Conservation (phyloP, 2,797 vertebrate species). For the Cuniculus paca region DNA sequence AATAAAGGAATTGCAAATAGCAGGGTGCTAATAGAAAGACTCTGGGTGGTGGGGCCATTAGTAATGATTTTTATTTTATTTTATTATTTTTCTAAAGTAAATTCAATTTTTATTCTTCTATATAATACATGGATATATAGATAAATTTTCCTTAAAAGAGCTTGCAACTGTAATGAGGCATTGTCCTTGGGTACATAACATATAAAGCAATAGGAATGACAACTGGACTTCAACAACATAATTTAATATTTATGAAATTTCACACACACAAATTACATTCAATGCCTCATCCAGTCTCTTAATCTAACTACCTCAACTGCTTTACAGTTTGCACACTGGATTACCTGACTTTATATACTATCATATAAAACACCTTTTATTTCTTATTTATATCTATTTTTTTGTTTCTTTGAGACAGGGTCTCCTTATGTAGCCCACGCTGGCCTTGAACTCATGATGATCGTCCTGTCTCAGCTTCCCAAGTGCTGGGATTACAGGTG, state of each 20-base stretch:
- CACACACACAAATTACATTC: constrained; percentile 58
- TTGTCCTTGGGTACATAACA: constrained; percentile 85
- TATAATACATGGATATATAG: constrained; percentile 81
- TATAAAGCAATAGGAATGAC: constrained; percentile 84
- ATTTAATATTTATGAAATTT: constrained; percentile 74
- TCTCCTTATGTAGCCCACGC: neutral
- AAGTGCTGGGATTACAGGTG: neutral
- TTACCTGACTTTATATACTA: neutral
- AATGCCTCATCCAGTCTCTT: constrained; percentile 38
- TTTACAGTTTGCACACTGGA: neutral
- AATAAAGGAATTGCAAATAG: neutral
- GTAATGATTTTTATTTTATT: neutral
- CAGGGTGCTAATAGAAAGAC: neutral
- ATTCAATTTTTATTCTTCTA: constrained; percentile 88
- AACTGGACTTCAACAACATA: constrained; percentile 78
- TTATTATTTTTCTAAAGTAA: constrained; percentile 77
- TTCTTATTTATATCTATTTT: neutral
- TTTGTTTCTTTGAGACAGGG: neutral
- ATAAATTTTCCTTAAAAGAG: constrained; percentile 84
- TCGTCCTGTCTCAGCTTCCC: neutral
- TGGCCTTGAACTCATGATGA: neutral
- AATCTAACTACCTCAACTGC: neutral
- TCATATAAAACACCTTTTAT: constrained; percentile 37
- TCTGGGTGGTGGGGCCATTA: neutral
- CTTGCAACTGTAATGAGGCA: constrained; percentile 85